phyloP scores from a whole-genome alignment of 1,140 invertebrate genomes.

The Anastrepha obliqua region DNA sequence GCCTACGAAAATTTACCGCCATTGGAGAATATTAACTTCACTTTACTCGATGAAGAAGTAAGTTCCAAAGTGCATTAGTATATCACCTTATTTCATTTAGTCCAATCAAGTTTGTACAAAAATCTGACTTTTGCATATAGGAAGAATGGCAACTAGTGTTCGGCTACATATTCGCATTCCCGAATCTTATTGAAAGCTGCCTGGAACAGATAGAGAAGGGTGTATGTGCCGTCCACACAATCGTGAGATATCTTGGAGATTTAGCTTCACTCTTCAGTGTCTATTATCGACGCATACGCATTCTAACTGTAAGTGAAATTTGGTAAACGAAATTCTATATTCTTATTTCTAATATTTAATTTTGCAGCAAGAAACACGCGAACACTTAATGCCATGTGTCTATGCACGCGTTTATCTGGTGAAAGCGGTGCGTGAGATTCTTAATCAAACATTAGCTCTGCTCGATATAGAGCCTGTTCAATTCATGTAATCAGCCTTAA shows the following conservation, averaged over 20 bases:
- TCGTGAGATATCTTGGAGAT: constrained; percentile 79
- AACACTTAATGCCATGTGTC: constrained; percentile 79
- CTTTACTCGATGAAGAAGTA: constrained; percentile 79
- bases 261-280: constrained; percentile 81
- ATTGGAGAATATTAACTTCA: constrained; percentile 78
- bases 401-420: constrained; percentile 82
- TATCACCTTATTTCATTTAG: too few relatives aligned
- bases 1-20: constrained; percentile 77
- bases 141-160: constrained; percentile 84
- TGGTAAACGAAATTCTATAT: constrained; percentile 25
- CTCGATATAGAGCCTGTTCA: constrained; percentile 80
- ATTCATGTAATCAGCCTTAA: constrained; percentile 59
- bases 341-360: constrained; percentile 21
- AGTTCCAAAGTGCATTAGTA: neutral
- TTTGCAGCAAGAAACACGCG: constrained; percentile 68
- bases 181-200: constrained; percentile 77
- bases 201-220: constrained; percentile 75
- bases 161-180: constrained; percentile 79
- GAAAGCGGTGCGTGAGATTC: constrained; percentile 78
- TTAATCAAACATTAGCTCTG: constrained; percentile 78
- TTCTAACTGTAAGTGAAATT: constrained; percentile 78
- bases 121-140: constrained; percentile 68
- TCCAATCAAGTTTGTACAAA: neutral
- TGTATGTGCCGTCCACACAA: constrained; percentile 77
- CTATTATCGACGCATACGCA: constrained; percentile 82